Conservation (phyloP, 2,113 vertebrate genomes). For the Tamias sibiricus region DNA sequence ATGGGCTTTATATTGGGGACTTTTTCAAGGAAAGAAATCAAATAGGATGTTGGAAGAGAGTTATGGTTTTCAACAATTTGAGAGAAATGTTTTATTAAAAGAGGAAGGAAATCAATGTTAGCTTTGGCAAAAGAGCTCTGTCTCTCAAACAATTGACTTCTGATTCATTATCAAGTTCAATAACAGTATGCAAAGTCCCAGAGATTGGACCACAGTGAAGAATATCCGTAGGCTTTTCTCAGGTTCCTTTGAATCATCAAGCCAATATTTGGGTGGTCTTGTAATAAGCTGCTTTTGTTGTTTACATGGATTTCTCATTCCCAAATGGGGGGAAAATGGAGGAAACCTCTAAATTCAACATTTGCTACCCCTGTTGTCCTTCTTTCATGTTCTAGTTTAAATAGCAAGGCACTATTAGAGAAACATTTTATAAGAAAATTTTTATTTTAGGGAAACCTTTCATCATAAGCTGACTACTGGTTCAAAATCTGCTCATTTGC, state of each 20-base stretch:
- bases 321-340: background rate
- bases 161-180: slow-evolving; percentile 38
- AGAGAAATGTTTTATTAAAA: slow-evolving; percentile 17
- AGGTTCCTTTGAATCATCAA: background rate
- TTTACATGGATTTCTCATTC: background rate
- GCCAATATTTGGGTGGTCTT: slow-evolving; percentile 5
- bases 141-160: slow-evolving; percentile 28
- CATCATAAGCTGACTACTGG: slow-evolving; percentile 72
- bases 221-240: background rate
- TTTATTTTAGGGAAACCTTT: slow-evolving; percentile 49
- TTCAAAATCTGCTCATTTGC: slow-evolving; percentile 75
- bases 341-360: slow-evolving; percentile 36
- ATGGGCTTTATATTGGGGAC: background rate
- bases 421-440: slow-evolving; percentile 34
- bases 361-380: slow-evolving; percentile 47
- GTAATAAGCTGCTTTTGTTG: background rate
- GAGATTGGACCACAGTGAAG: background rate
- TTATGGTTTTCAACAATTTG: background rate
- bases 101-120: background rate
- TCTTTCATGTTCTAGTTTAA: slow-evolving; percentile 63
- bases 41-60: background rate
- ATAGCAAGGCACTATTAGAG: slow-evolving; percentile 57
- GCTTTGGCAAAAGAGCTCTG: slow-evolving; percentile 40
- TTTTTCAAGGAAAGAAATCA: background rate
- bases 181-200: background rate